Evolutionary conservation across 2,888 invertebrate genomes (phyloP).

Genomic region (Esperia sulphurella): DNA sequence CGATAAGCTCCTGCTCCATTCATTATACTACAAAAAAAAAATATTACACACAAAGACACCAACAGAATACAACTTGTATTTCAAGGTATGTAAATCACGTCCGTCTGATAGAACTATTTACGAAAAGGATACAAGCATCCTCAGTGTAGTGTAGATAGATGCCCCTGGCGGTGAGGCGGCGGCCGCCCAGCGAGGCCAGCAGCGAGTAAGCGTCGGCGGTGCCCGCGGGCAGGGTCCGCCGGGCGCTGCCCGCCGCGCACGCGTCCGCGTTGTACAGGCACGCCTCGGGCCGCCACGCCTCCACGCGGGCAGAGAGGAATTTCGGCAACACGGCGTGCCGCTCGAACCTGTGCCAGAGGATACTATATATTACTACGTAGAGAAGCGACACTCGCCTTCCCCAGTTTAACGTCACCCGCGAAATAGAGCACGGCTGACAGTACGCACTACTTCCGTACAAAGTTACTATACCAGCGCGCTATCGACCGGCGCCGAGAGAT

Average conservation of each 20-base stretch:
- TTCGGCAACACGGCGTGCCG: constrained; percentile 97
- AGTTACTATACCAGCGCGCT: no score
- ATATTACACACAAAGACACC: no score
- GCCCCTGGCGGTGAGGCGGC: constrained; percentile 83
- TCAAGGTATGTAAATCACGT: no score
- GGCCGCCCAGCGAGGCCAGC: constrained; percentile 95
- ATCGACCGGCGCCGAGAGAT: no score
- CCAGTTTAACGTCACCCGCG: no score
- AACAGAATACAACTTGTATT: neutral
- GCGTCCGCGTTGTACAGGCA: constrained; percentile 96
- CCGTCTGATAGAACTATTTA: neutral
- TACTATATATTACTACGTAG: no score
- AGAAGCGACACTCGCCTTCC: no score
- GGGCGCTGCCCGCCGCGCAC: constrained; percentile 90
- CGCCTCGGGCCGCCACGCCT: constrained; percentile 91
- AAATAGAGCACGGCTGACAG: no score
- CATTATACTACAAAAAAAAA: no score
- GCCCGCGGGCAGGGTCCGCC: constrained; percentile 89
- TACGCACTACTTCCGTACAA: no score
- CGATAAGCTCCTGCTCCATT: no score
- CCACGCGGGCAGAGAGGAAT: constrained; percentile 90
- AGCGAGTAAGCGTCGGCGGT: constrained; percentile 90
- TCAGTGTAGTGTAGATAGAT: constrained; percentile 93
- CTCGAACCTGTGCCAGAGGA: constrained; percentile 89
- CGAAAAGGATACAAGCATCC: constrained; percentile 93